A percentile compares a stretch with the other conserved stretches of the same genome.
Conservation (phyloP, 2,888 invertebrate genomes). For the Pteria penguin region DNA sequence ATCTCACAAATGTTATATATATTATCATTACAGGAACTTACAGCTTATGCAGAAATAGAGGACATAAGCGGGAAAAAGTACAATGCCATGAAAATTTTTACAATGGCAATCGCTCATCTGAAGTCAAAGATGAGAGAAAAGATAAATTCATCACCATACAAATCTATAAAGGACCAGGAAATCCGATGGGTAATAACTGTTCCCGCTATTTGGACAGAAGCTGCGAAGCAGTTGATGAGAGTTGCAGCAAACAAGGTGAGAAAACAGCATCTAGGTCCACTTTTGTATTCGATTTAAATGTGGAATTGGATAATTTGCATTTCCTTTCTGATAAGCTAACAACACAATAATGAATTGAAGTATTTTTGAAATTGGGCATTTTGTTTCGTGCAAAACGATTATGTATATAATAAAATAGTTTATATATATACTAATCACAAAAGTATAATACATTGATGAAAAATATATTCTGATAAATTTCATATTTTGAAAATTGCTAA, state of each 20-base stretch:
- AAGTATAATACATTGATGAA: no score
- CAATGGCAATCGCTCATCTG: constrained; percentile 47
- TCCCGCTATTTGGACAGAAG: constrained; percentile 23
- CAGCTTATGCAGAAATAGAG: constrained; percentile 43
- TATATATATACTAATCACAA: background rate
- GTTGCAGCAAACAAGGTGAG: background rate
- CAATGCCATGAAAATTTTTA: constrained; percentile 45
- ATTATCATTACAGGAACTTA: constrained; percentile 42
- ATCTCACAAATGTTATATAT: no score
- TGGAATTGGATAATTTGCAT: background rate
- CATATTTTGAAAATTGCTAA: no score
- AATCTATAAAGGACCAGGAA: background rate
- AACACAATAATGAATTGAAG: no score
- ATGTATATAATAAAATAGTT: background rate
- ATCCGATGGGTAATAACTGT: constrained; percentile 27
- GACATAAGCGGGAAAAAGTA: constrained; percentile 47
- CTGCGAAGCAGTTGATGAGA: constrained; percentile 24
- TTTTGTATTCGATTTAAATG: background rate
- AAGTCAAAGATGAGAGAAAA: constrained; percentile 7
- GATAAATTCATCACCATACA: background rate
- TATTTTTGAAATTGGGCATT: background rate
- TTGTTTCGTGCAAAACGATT: background rate
- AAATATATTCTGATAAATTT: no score
- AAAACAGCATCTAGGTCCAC: background rate
- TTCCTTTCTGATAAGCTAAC: background rate